These are phyloP conservation scores for Trachelus iudaicus DNA, from an alignment of 2,888 invertebrate genomes.

Conservation along the genomic window DNA sequence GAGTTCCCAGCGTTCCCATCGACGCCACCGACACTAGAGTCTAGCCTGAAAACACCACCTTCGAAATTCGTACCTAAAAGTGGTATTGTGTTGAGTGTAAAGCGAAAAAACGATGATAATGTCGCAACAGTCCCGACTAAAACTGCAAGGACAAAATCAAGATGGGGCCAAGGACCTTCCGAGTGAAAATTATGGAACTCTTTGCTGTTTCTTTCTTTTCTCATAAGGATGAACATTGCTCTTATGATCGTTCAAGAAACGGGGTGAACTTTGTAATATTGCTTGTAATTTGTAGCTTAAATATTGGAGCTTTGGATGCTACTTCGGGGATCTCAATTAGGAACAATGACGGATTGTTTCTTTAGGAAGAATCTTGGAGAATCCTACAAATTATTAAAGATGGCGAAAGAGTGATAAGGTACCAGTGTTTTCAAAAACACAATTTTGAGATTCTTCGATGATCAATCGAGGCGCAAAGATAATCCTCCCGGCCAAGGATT, in stretches of 20 bases:
- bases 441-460: neutral
- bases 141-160: conserved; percentile 51
- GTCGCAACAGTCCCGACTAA: conserved; percentile 36
- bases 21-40: conserved; percentile 30
- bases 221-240: neutral
- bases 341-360: neutral
- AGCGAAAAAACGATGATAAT: conserved; percentile 47
- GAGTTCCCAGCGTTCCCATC: conserved; percentile 48
- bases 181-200: conserved; percentile 32
- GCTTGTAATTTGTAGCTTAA: neutral
- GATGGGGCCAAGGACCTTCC: conserved; percentile 59
- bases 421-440: neutral
- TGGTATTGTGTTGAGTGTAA: conserved; percentile 53
- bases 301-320: conserved; percentile 9
- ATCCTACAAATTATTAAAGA: too few species aligned
- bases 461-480: neutral
- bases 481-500: neutral
- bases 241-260: neutral
- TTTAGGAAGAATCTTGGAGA: neutral
- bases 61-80: conserved; percentile 49
- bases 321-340: neutral
- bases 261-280: neutral
- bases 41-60: conserved; percentile 16
- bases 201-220: neutral
- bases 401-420: neutral